A percentile compares a stretch with the other conserved stretches of the same genome.
Evolutionary conservation across 1,140 invertebrate genomes (phyloP).

Genomic region (Drosophila ironensis): DNA sequence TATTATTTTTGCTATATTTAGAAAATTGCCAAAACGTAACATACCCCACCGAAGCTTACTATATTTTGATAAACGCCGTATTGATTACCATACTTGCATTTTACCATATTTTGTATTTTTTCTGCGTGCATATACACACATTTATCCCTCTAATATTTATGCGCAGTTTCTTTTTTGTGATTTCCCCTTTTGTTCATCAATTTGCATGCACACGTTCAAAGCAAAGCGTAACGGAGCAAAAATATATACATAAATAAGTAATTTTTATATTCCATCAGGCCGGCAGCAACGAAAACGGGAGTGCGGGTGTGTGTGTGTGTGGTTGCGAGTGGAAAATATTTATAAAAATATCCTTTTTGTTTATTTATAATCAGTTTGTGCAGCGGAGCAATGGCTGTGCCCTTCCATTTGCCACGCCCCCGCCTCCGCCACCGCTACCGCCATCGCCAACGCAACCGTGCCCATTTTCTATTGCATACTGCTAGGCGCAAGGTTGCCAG

Average conservation of each 20-base stretch:
- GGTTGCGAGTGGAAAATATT: slow-evolving; percentile 44
- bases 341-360: slow-evolving; percentile 70
- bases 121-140: background rate
- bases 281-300: slow-evolving; percentile 21
- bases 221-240: slow-evolving; percentile 57
- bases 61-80: background rate
- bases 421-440: slow-evolving; percentile 2
- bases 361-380: slow-evolving; percentile 79
- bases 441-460: slow-evolving; percentile 3
- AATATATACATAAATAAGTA: slow-evolving; percentile 71
- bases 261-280: slow-evolving; percentile 66
- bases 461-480: slow-evolving; percentile 48
- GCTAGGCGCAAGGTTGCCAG: slow-evolving; percentile 49
- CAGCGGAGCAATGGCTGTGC: slow-evolving; percentile 48
- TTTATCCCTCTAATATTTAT: slow-evolving; percentile 49
- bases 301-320: background rate
- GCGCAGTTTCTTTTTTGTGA: slow-evolving; percentile 26
- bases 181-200: slow-evolving; percentile 38
- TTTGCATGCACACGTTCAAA: slow-evolving; percentile 51
- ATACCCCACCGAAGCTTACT: no score
- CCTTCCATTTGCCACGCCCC: slow-evolving; percentile 9
- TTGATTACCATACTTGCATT: background rate
- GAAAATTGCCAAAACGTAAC: no score
- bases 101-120: background rate
- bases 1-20: no score